Percentiles rank a stretch among this genome's conserved stretches.
phyloP scores from a whole-genome alignment of 2,888 invertebrate species.

The Pachymerium ferrugineum region DNA sequence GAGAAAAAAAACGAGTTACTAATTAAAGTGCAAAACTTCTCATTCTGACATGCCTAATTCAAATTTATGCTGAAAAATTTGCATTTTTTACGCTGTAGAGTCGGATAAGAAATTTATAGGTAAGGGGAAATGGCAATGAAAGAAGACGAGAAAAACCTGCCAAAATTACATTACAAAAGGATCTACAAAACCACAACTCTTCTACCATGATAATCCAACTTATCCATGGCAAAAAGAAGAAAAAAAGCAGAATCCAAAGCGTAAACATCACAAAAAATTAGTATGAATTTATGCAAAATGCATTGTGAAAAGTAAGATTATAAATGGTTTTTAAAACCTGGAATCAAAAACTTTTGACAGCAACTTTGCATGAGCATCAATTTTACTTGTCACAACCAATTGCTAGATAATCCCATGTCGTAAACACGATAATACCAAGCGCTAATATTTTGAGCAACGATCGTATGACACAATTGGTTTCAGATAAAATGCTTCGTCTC shows the following conservation, averaged over 20 bases:
- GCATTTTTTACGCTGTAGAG: background rate
- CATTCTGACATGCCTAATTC: conserved; percentile 21
- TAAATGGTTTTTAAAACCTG: background rate
- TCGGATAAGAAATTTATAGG: background rate
- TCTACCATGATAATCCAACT: background rate
- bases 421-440: conserved; percentile 24
- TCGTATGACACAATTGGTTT: conserved; percentile 17
- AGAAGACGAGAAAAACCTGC: conserved; percentile 23
- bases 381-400: conserved; percentile 12
- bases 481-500: background rate
- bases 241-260: background rate
- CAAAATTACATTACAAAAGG: background rate
- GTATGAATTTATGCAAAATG: background rate
- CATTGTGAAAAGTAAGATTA: background rate
- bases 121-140: background rate
- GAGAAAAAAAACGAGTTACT: background rate
- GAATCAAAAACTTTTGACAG: background rate
- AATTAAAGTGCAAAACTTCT: conserved; percentile 17
- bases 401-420: background rate
- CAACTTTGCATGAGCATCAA: background rate
- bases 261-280: background rate
- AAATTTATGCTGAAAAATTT: conserved; percentile 14
- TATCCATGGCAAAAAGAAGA: background rate
- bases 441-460: conserved; percentile 6
- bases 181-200: background rate